Conservation (phyloP, 2,888 invertebrate genomes). For the Gryllus longicercus region DNA sequence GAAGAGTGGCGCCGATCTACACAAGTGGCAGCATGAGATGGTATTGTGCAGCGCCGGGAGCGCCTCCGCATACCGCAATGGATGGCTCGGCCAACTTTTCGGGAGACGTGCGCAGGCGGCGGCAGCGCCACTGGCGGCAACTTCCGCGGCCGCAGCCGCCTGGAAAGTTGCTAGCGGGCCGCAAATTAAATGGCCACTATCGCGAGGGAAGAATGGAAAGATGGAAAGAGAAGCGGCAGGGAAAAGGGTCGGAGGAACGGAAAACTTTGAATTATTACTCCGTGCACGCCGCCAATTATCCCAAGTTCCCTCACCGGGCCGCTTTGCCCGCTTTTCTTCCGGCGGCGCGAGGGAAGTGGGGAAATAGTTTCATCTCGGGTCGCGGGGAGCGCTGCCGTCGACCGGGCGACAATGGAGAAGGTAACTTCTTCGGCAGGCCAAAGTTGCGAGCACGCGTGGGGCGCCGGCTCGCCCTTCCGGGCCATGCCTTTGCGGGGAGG, state of each 20-base stretch:
- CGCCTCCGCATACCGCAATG: no score
- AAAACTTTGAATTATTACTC: constrained; percentile 9
- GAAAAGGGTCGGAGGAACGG: neutral
- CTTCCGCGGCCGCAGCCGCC: no score
- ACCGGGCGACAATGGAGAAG: neutral
- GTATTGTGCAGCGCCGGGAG: no score
- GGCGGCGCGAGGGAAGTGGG: neutral
- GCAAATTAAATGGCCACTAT: neutral
- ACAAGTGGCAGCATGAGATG: no score
- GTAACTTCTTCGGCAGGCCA: neutral
- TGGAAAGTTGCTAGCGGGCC: neutral
- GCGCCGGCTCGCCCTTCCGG: no score
- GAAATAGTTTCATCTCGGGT: neutral
- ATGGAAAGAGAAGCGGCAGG: neutral
- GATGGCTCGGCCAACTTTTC: no score
- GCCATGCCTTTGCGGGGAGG: no score
- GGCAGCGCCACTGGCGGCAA: no score
- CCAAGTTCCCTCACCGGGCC: neutral
- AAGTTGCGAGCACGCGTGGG: no score
- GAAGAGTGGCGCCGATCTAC: no score
- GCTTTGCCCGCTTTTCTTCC: neutral
- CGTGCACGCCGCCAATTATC: constrained; percentile 1
- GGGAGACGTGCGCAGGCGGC: no score
- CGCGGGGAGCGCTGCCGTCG: neutral
- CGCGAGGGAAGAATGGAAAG: neutral